Evolutionary conservation across 2,113 vertebrate genomes (phyloP).

Genomic region (Trochalopteron elliotii): DNA sequence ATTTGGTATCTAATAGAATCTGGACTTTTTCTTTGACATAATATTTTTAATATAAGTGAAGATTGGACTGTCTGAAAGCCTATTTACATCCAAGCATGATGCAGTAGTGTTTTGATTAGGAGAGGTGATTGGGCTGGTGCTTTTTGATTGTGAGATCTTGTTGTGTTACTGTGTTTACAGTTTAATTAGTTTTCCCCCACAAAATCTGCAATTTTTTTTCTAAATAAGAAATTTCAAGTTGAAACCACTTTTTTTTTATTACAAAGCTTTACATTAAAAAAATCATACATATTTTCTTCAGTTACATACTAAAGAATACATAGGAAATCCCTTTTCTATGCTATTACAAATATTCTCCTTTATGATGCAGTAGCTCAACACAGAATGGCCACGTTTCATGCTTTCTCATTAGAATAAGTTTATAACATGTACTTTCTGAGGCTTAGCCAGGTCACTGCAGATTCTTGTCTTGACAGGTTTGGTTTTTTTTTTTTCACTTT

Average conservation of each 20-base stretch:
- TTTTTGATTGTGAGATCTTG: neutral
- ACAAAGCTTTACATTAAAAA: neutral
- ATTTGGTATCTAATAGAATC: neutral
- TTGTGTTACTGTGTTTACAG: neutral
- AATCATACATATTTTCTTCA: neutral
- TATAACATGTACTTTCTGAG: neutral
- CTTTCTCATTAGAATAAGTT: neutral
- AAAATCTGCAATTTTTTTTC: neutral
- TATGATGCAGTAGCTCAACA: neutral
- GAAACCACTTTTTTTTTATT: neutral
- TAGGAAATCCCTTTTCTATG: neutral
- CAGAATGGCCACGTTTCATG: neutral
- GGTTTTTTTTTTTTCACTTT: neutral
- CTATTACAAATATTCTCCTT: neutral
- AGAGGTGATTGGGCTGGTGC: neutral
- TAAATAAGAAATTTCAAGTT: neutral
- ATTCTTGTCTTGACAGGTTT: neutral
- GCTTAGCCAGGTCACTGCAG: neutral
- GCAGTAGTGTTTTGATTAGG: neutral
- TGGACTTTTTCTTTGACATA: neutral
- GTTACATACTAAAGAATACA: neutral
- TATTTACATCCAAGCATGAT: neutral
- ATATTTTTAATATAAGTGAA: neutral
- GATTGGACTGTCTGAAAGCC: neutral
- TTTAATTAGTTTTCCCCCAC: too few species aligned